Evolutionary conservation across 2,888 invertebrate genomes (phyloP).

Genomic region (Nebria salina): DNA sequence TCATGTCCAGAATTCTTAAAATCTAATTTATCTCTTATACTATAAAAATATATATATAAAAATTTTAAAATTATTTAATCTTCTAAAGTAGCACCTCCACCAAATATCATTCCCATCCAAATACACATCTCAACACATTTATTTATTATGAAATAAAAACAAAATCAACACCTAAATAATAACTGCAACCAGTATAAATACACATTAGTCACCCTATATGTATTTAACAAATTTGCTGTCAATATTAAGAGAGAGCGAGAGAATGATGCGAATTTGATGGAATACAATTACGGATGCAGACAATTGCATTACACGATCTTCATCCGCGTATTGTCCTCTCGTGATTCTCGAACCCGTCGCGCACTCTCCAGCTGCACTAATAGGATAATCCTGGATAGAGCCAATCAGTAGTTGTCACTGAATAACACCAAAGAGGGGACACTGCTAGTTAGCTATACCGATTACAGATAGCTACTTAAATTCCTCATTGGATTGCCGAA

Average conservation of each 20-base stretch:
- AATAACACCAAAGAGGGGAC: background rate
- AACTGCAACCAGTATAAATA: background rate
- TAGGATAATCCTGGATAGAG: slow-evolving; percentile 20
- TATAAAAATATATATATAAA: too few species aligned
- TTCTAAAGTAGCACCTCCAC: too few species aligned
- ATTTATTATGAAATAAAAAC: too few species aligned
- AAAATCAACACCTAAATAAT: too few species aligned
- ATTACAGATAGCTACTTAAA: slow-evolving; percentile 1
- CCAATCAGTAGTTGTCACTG: slow-evolving; percentile 7
- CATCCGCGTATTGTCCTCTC: slow-evolving; percentile 11
- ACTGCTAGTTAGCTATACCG: background rate
- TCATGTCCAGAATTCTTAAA: background rate
- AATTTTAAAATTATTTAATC: too few species aligned
- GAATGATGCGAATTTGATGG: background rate
- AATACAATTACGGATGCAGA: slow-evolving; percentile 7
- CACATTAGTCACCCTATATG: background rate
- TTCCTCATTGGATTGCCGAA: background rate
- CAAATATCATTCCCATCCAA: too few species aligned
- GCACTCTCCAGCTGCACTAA: slow-evolving; percentile 10
- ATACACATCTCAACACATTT: too few species aligned
- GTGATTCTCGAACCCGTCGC: background rate
- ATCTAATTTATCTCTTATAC: too few species aligned
- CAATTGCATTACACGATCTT: slow-evolving; percentile 20
- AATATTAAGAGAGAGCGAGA: background rate
- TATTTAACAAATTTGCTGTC: background rate